phyloP scores from a whole-genome alignment of 2,888 invertebrate genomes.

The Petrophora chlorosata region DNA sequence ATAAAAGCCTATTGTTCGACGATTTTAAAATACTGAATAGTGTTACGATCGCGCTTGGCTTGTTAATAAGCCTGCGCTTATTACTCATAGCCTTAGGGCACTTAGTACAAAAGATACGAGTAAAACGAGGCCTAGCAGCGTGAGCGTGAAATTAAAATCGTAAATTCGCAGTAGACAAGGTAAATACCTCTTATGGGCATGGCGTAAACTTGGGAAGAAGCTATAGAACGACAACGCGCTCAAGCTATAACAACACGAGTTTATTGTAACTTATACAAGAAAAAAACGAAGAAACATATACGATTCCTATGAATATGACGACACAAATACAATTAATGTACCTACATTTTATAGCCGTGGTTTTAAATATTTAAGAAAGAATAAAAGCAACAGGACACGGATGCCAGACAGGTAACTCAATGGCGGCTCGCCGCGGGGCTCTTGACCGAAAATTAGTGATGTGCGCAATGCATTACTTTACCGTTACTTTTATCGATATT shows the following conservation, averaged over 20 bases:
- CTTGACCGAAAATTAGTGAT: constrained; percentile 39
- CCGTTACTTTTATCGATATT: constrained; percentile 40
- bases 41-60: constrained; percentile 21
- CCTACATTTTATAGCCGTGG: too few relatives aligned
- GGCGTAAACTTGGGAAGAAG: constrained; percentile 8
- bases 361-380: constrained; percentile 14
- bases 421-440: constrained; percentile 28
- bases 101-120: constrained; percentile 18
- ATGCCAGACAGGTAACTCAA: constrained; percentile 26
- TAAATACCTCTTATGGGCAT: constrained; percentile 26
- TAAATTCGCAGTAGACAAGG: constrained; percentile 20
- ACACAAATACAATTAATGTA: too few relatives aligned
- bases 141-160: constrained; percentile 32
- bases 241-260: constrained; percentile 7
- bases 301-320: not conserved
- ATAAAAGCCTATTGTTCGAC: constrained; percentile 6
- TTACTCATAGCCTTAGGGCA: constrained; percentile 27
- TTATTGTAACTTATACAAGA: constrained; percentile 24
- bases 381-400: constrained; percentile 23
- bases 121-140: constrained; percentile 19
- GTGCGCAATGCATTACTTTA: constrained; percentile 36
- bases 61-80: constrained; percentile 30
- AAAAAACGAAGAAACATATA: constrained; percentile 21
- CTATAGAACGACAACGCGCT: constrained; percentile 9
- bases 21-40: constrained; percentile 19